Conservation (phyloP, 2,113 vertebrate species). For the Ictalurus furcatus region DNA sequence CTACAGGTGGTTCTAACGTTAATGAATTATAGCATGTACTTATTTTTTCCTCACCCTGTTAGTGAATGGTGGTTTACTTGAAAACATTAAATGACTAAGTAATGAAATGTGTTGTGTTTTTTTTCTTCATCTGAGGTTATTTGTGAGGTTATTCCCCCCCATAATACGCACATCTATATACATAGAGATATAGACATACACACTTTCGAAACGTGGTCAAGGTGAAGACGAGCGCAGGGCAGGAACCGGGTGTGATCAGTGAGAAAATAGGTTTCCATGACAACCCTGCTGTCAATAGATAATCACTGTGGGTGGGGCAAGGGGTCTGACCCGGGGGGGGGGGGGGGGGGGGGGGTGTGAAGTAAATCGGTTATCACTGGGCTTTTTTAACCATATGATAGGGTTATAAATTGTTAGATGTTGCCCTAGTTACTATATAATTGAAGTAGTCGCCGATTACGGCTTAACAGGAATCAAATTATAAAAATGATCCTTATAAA, state of each 20-base stretch:
- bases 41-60: no score
- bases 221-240: neutral
- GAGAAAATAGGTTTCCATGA: neutral
- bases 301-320: neutral
- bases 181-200: neutral
- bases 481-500: no score
- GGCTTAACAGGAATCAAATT: neutral
- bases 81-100: neutral
- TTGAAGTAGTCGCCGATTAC: neutral
- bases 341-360: neutral
- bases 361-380: neutral
- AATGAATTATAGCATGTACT: no score
- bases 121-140: neutral
- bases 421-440: neutral
- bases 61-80: neutral
- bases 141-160: neutral
- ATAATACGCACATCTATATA: no score
- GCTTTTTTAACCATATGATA: neutral
- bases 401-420: neutral
- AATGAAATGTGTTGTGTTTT: neutral
- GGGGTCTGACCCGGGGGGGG: neutral
- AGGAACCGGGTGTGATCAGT: neutral
- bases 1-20: no score
- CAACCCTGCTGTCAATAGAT: neutral
- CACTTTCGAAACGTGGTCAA: neutral